Evolutionary conservation across 1,140 invertebrate genomes (phyloP), one percentile per base, ranked within the genome.

Genomic region (Lasaia peninsularis): DNA sequence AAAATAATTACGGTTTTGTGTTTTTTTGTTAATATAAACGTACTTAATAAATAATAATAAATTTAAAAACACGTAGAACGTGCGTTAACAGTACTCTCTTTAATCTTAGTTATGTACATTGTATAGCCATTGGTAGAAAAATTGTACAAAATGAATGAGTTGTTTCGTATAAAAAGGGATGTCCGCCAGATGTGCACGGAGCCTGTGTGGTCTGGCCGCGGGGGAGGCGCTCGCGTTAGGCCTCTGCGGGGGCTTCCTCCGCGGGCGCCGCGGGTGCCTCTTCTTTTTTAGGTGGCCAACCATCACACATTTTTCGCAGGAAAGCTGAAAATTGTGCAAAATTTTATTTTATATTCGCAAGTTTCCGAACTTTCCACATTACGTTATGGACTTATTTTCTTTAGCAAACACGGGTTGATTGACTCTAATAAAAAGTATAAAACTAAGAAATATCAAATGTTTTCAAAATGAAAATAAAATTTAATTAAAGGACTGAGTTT

Each of bases 291-390:
- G 63, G 62, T 52, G 70, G 64, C 75, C 86, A 90, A 65, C 91
- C 92, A 52, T 93, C 92, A 86, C 92, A 93, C 91, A 94, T 91
- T 91, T 90, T 92, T 89, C 91, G 91, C 76, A 94, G 92, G 90
- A 94, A 94, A 90, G 92, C 93, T 94, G 86, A 10, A 89, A 89
- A 80, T 11, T 52, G 20, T 60, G 37, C 63, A 64, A 57, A 2
- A 34, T 54, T 11, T 59, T 51, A 44, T 10, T 34, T 44, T 11
- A 20, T 10, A 20, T 44, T 20, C 18, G 4, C 11, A 11, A 9
- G 10, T 18, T 3, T 20, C 18, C 11, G 0, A 44, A 20, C 16
- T 18, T 20, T 44, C 2, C 16, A 44, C 18, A 44, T 44, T 18
- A 44, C 40, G 40, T 44, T 44, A 44, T 44, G 40, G 40, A 44